A percentile compares a stretch with the other conserved stretches of the same genome.
Evolutionary conservation across 2,797 vertebrate species (phyloP).

Genomic region (Melanotaenia parkinsoni): DNA sequence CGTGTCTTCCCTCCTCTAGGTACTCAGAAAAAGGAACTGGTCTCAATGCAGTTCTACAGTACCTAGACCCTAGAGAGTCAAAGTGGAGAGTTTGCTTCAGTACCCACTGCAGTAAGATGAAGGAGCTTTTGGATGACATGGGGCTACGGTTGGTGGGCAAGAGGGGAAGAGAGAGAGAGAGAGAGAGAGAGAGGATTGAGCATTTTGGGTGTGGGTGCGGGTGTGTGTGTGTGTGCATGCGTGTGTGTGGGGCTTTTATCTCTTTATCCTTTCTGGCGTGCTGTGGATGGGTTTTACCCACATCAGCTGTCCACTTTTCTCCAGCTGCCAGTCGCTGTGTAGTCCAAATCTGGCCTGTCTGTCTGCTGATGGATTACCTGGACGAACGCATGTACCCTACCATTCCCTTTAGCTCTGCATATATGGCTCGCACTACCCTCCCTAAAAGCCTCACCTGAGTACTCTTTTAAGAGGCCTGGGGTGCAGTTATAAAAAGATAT

Average conservation of each 20-base stretch:
- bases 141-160: conserved; percentile 58
- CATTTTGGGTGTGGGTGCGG: conserved; percentile 12
- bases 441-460: conserved; percentile 76
- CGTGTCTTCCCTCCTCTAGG: conserved; percentile 59
- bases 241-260: conserved; percentile 71
- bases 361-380: conserved; percentile 85
- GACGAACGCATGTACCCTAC: conserved; percentile 62
- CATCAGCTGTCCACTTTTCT: conserved; percentile 80
- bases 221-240: too few relatives aligned
- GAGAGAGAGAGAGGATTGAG: conserved; percentile 29
- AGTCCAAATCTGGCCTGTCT: conserved; percentile 83
- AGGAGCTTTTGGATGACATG: conserved; percentile 79
- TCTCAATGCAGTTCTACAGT: conserved; percentile 67
- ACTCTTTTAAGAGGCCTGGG: conserved; percentile 64
- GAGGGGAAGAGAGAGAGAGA: conserved; percentile 19
- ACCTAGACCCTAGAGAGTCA: conserved; percentile 70
- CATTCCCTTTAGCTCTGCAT: conserved; percentile 54
- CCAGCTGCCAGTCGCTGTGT: conserved; percentile 68
- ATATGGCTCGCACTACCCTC: conserved; percentile 34
- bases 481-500: conserved; percentile 82
- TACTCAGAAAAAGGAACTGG: conserved; percentile 45
- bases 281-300: conserved; percentile 68
- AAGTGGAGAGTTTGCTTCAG: conserved; percentile 86
- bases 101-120: conserved; percentile 81
- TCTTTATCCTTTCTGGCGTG: conserved; percentile 86